phyloP scores from a whole-genome alignment of 2,888 invertebrate species.

The Choreutis nemorana region DNA sequence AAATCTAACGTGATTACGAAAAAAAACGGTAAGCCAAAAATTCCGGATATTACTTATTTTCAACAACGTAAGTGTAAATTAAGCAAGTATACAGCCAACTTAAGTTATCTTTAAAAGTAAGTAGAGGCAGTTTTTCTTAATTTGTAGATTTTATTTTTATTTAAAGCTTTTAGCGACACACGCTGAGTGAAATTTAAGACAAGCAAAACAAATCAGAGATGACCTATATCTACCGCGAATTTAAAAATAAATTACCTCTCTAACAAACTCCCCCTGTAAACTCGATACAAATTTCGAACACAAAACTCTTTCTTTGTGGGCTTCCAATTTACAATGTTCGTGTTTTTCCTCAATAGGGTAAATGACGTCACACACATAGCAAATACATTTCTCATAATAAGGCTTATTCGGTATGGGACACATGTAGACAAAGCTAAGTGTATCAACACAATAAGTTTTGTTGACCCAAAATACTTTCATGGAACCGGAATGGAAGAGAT shows the following conservation, averaged over 20 bases:
- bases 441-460: conserved; percentile 13
- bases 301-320: conserved; percentile 23
- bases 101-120: too few species aligned
- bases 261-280: conserved; percentile 21
- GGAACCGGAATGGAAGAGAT: conserved; percentile 8
- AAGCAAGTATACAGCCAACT: too few species aligned
- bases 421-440: conserved; percentile 22
- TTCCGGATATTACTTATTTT: too few species aligned
- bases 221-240: neutral
- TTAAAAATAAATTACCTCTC: conserved; percentile 25
- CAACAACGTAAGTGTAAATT: too few species aligned
- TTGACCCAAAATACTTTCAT: conserved; percentile 19
- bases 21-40: too few species aligned
- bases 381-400: conserved; percentile 22
- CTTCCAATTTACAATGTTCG: conserved; percentile 20
- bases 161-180: too few species aligned
- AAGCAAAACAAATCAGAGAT: too few species aligned
- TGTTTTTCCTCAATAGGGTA: conserved; percentile 15
- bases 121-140: too few species aligned
- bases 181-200: too few species aligned
- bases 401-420: too few species aligned
- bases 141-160: too few species aligned
- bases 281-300: conserved; percentile 17
- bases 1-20: too few species aligned
- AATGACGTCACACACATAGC: conserved; percentile 25